Percentiles rank a stretch among this genome's conserved stretches.
phyloP scores from a whole-genome alignment of 2,797 vertebrate genomes.

The Acanthurus tractus region DNA sequence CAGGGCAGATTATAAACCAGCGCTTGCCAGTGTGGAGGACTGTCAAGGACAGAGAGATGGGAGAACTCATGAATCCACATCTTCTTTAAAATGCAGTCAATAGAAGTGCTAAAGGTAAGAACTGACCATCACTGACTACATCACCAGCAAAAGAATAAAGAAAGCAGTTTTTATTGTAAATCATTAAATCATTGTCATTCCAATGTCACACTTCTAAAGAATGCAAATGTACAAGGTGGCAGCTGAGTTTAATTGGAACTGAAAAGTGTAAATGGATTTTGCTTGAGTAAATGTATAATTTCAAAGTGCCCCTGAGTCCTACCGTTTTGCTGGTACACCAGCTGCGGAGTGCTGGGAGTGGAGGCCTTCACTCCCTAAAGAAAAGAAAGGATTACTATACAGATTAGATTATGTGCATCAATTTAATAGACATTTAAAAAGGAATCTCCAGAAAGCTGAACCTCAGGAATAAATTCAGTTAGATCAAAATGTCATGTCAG shows the following conservation, averaged over 20 bases:
- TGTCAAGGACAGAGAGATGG: conserved; percentile 71
- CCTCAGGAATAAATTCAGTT: conserved; percentile 47
- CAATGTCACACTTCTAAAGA: conserved; percentile 5
- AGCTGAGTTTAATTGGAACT: neutral
- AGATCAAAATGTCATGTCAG: conserved; percentile 58
- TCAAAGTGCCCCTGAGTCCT: conserved; percentile 45
- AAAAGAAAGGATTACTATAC: conserved; percentile 39
- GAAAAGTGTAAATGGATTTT: neutral
- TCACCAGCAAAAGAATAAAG: too few species aligned
- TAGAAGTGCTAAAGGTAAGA: neutral
- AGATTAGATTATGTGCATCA: conserved; percentile 15
- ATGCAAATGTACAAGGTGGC: neutral
- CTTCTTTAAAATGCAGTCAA: conserved; percentile 12
- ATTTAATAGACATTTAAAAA: conserved; percentile 34
- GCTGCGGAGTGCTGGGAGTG: conserved; percentile 86
- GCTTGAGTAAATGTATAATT: neutral
- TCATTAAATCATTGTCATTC: neutral
- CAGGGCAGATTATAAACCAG: conserved; percentile 98
- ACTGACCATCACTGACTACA: neutral
- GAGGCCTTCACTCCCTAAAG: conserved; percentile 79
- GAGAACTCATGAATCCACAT: conserved; percentile 33
- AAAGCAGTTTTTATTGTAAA: neutral
- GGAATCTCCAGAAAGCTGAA: conserved; percentile 37
- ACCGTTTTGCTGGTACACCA: conserved; percentile 97
- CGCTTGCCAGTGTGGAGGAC: conserved; percentile 97